Evolutionary conservation across 2,888 invertebrate species (phyloP), one percentile per base, ranked within the genome.

Genomic region (Exocentrus adspersus): DNA sequence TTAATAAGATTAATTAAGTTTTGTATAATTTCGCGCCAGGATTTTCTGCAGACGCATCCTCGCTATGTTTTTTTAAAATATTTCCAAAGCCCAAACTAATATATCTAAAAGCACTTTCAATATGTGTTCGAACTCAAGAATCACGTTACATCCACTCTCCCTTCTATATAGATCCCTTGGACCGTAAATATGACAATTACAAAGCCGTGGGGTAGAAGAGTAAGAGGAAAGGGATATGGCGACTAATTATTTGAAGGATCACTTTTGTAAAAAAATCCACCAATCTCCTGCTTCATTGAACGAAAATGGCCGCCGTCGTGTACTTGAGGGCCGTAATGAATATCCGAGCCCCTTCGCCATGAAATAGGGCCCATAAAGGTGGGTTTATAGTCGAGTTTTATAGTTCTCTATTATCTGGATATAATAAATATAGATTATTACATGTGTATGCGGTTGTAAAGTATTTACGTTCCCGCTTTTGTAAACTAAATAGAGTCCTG

Each of bases 321-420:
- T 16, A 50, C 41, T 58, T 58, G 41, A 58, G 64, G 64, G 60
- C 63, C 58, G 37, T 45, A 61, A 59, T 62, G 64, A 60, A 57
- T 65, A 67, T 67, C 65, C 54, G 62, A 24, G 21, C 37, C 37
- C 41, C 42, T 17, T 17, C 1, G 53, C 53, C 20, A 42, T 42
- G 53, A 54, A 42, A 54, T 41, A 17, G 21, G 28, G 42, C 21
- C 24, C 24, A 54, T 54, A 54, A 54, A 54, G 53, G 42, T 42
- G 16, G 24, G 24, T 54, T 54, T 54, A 54, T 24, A 21, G 53
- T 28, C 9, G 21, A 14, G 20, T 54, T 54, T 54, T 54, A 54
- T 54, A 54, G 53, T 37, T 41, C 42, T 54, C 53, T 42, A 54
- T 54, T 54, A 54, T 54, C 53, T 12, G 14, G 53, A 54, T 42